phyloP scores from a whole-genome alignment of 2,888 invertebrate genomes.

The Notodonta ziczac region DNA sequence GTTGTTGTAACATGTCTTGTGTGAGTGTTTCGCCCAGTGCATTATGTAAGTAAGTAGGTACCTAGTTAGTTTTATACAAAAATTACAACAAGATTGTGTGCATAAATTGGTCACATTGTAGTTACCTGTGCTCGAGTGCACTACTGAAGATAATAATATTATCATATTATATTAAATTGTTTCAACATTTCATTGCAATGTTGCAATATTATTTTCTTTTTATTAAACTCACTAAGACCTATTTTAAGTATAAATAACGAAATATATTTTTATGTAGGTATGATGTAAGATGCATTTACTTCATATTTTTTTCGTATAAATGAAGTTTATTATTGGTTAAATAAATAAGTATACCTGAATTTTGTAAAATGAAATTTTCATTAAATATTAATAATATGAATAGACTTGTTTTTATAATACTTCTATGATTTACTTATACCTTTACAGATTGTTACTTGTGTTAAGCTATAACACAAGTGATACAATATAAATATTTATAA shows the following conservation, averaged over 20 bases:
- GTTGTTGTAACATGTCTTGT: too few species aligned
- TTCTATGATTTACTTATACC: neutral
- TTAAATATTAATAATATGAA: constrained; percentile 67
- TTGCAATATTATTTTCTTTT: constrained; percentile 10
- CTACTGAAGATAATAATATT: too few species aligned
- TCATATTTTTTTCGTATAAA: constrained; percentile 52
- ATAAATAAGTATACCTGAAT: constrained; percentile 66
- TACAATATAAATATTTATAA: too few species aligned
- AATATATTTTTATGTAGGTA: constrained; percentile 58
- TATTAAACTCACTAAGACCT: constrained; percentile 13
- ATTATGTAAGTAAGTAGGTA: too few species aligned
- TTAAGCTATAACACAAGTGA: too few species aligned
- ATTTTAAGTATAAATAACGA: constrained; percentile 34
- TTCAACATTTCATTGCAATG: constrained; percentile 21
- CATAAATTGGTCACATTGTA: too few species aligned
- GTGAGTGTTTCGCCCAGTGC: too few species aligned
- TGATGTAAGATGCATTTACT: constrained; percentile 55
- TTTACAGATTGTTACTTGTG: too few species aligned
- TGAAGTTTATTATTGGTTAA: constrained; percentile 58
- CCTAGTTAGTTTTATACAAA: too few species aligned
- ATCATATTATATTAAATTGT: constrained; percentile 9
- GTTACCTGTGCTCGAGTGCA: too few species aligned
- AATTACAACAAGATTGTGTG: too few species aligned
- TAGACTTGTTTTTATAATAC: constrained; percentile 24
- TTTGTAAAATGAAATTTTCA: constrained; percentile 80